phyloP scores from a whole-genome alignment of 2,113 vertebrate genomes.

The Pachypanchax playfairii region DNA sequence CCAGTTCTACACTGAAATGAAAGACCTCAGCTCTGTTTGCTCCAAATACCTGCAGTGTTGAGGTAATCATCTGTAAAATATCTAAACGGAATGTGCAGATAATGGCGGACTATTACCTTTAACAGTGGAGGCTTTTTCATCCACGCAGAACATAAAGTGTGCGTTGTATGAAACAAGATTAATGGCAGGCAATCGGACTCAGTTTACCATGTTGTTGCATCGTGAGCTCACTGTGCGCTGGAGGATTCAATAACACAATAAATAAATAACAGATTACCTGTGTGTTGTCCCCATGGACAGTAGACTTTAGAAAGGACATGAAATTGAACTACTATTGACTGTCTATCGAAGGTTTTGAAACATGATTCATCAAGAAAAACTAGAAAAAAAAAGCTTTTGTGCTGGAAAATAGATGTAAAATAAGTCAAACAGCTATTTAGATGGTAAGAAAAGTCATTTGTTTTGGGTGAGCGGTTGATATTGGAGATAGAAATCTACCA shows the following conservation, averaged over 20 bases:
- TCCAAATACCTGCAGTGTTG: conserved; percentile 8
- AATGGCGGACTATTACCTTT: conserved; percentile 24
- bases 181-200: conserved; percentile 39
- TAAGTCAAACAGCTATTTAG: conserved; percentile 18
- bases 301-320: conserved; percentile 7
- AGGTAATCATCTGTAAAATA: conserved; percentile 21
- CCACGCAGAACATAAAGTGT: conserved; percentile 42
- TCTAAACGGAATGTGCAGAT: conserved; percentile 6
- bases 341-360: neutral
- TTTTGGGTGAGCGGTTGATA: conserved; percentile 21
- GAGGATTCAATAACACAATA: conserved; percentile 38
- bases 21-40: neutral
- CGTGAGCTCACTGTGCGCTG: conserved; percentile 8
- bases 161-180: conserved; percentile 48
- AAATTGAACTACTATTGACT: conserved; percentile 16
- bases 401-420: neutral
- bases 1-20: neutral
- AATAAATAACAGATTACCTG: conserved; percentile 52
- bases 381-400: neutral
- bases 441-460: conserved; percentile 5
- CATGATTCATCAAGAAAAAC: conserved; percentile 7
- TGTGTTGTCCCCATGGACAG: conserved; percentile 19
- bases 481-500: neutral
- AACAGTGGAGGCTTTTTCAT: conserved; percentile 27
- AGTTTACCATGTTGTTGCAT: conserved; percentile 50